Conservation (phyloP, 2,888 invertebrate genomes). For the Agriopis aurantiaria region DNA sequence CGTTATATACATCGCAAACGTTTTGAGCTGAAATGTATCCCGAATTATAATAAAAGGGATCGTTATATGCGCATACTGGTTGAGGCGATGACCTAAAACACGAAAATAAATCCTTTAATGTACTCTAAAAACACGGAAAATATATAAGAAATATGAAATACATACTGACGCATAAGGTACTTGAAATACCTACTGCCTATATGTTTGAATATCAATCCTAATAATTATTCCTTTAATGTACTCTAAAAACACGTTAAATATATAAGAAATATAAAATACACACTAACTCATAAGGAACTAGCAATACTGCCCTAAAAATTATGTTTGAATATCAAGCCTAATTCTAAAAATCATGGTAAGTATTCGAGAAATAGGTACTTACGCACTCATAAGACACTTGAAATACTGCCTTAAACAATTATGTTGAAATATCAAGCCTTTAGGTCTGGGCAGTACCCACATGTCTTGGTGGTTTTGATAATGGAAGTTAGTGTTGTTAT, state of each 20-base stretch:
- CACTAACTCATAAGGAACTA: neutral
- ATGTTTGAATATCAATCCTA: too few relatives aligned
- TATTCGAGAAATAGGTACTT: neutral
- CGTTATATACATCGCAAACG: neutral
- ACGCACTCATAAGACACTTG: neutral
- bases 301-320: neutral
- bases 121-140: too few relatives aligned
- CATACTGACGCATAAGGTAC: too few relatives aligned
- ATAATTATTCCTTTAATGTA: too few relatives aligned
- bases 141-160: neutral
- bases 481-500: neutral
- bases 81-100: neutral
- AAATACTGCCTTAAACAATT: neutral
- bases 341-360: neutral
- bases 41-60: neutral
- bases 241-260: too few relatives aligned
- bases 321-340: neutral
- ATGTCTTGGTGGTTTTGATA: constrained; percentile 1
- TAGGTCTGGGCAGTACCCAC: neutral
- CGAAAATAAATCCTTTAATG: neutral
- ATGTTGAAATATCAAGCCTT: neutral
- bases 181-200: too few relatives aligned
- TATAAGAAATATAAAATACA: neutral
- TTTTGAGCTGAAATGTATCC: neutral
- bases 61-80: constrained; percentile 3